These are phyloP conservation scores for Geococcyx californianus DNA, from an alignment of 2,113 vertebrate genomes.

Conservation along the genomic window DNA sequence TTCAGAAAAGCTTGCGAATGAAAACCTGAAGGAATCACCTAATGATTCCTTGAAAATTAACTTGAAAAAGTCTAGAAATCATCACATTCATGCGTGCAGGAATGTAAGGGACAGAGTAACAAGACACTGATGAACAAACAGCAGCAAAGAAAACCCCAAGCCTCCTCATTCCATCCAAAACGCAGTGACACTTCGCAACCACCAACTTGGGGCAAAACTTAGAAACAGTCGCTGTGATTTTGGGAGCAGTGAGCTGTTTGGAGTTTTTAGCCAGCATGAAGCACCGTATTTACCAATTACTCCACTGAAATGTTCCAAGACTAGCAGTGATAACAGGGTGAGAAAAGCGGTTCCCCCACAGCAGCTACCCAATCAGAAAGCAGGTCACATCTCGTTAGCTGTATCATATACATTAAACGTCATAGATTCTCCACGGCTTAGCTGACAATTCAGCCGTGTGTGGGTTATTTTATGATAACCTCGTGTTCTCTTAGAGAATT, in stretches of 20 bases:
- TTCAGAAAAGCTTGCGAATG: not conserved
- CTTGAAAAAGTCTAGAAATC: not conserved
- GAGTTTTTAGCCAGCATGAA: not conserved
- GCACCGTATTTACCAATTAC: not conserved
- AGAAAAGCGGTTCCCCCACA: conserved; percentile 45
- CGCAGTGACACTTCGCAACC: not conserved
- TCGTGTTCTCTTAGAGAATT: conserved; percentile 36
- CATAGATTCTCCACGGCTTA: conserved; percentile 67
- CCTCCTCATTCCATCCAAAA: not conserved
- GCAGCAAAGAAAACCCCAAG: not conserved
- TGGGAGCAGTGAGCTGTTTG: not conserved
- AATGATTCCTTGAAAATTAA: not conserved
- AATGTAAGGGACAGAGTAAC: not conserved
- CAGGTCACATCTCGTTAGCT: conserved; percentile 74
- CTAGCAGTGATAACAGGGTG: not conserved
- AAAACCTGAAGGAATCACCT: not conserved
- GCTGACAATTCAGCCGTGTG: conserved; percentile 60
- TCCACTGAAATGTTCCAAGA: conserved; percentile 22
- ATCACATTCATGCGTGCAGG: not conserved
- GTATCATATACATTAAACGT: conserved; percentile 71
- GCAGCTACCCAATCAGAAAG: conserved; percentile 74
- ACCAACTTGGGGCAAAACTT: not conserved
- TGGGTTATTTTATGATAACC: conserved; percentile 59
- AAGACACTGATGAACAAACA: not conserved
- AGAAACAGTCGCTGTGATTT: not conserved